Base-by-base conservation (phyloP, 2,797 vertebrate species). In the Alca torda region DNA sequence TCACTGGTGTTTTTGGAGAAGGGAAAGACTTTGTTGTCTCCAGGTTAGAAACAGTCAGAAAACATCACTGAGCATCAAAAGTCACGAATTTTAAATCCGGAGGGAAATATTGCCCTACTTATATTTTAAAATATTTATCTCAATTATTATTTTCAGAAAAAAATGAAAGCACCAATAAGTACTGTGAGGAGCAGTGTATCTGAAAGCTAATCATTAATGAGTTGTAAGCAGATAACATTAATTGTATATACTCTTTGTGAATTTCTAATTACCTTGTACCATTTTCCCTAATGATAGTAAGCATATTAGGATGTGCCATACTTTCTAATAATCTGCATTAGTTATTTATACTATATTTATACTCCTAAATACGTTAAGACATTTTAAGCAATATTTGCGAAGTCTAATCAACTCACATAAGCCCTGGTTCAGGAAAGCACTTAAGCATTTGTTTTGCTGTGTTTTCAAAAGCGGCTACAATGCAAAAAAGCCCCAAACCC, bases 401-500 rank as follows among this genome's bases (percentile, higher is more conserved):
- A 70, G 6, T 46, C 63, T 63, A 26, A 76, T 15, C 35, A 48
- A 4, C 16, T 13, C 39, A 11, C 24, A 31, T 10, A 48, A 64
- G 23, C n/a, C n/a, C 33, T 74, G 53, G 11, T 14, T 37, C 50
- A 77, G 64, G 46, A 75, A 77, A 90, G 51, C 2, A 11, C 9
- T 45, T 33, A 13, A 53, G 12, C 26, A 9, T 65, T 69, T 50
- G 10, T 67, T 82, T 57, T 56, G 11, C 15, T 14, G 5, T 9
- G 15, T 28, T 70, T 64, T 78, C 45, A 37, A 61, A 63, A 67
- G 8, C 10, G 13, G 25, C 3, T 25, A 35, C 6, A 45, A 85
- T 3, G 6, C 10, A n/a, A 11, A 30, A 53, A 57, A 39, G 30
- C 53, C 3, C 1, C 28, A 35, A 13, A 1, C 0, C 7, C 6